Conservation (phyloP, 2,113 vertebrate species). For the zebrafish (Danio rerio) region DNA sequence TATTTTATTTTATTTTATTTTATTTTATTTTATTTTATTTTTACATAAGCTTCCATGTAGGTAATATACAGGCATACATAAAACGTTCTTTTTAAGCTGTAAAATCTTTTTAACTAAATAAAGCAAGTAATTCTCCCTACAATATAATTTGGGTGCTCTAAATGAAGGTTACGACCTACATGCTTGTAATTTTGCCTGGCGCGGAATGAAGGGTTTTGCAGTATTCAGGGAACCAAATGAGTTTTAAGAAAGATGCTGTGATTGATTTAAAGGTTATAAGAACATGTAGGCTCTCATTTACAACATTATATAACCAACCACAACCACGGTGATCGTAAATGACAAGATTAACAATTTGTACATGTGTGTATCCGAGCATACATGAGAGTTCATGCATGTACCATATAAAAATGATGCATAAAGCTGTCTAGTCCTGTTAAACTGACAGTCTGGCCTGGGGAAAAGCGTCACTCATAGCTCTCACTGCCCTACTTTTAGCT, state of each 20-base stretch:
- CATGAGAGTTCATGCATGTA: slow-evolving; percentile 17
- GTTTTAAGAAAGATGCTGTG: background rate
- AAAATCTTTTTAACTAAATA: background rate
- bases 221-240: background rate
- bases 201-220: slow-evolving; percentile 6
- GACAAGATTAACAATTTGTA: slow-evolving; percentile 22
- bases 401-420: background rate
- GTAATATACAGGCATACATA: background rate
- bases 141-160: background rate
- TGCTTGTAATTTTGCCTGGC: background rate
- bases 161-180: background rate
- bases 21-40: background rate
- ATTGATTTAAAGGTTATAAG: slow-evolving; percentile 7
- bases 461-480: background rate
- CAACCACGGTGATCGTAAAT: background rate
- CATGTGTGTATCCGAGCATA: background rate
- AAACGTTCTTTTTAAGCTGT: background rate
- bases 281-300: background rate
- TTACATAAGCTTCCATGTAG: background rate
- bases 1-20: background rate
- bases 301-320: slow-evolving; percentile 16
- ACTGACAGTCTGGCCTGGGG: background rate
- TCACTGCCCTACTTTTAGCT: background rate
- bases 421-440: slow-evolving; percentile 7
- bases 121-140: background rate